These are phyloP conservation scores for Perca fluviatilis DNA, from an alignment of 2,113 vertebrate genomes.

Conservation along the genomic window DNA sequence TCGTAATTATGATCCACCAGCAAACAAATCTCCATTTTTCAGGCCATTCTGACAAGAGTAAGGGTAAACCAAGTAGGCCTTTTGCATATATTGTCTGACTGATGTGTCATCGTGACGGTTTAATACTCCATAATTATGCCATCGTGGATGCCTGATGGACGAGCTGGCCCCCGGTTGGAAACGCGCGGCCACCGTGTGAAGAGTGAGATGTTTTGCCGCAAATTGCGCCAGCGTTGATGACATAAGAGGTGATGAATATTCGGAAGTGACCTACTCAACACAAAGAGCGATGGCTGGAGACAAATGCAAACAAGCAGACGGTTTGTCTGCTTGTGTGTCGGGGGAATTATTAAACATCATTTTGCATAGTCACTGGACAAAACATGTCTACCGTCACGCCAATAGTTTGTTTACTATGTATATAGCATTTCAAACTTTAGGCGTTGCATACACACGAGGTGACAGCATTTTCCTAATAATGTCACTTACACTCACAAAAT, in stretches of 20 bases:
- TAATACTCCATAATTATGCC: slow-evolving; percentile 83
- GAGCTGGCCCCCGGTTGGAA: slow-evolving; percentile 33
- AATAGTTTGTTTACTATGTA: slow-evolving; percentile 68
- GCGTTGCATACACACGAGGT: slow-evolving; percentile 81
- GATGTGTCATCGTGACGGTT: slow-evolving; percentile 79
- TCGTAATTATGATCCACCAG: slow-evolving; percentile 79
- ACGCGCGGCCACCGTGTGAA: slow-evolving; percentile 35
- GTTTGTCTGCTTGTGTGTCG: slow-evolving; percentile 55
- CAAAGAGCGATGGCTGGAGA: slow-evolving; percentile 63
- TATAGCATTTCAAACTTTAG: slow-evolving; percentile 80
- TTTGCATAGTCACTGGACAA: slow-evolving; percentile 69
- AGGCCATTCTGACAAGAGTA: slow-evolving; percentile 69
- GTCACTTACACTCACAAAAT: slow-evolving; percentile 80
- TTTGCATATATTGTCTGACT: slow-evolving; percentile 77
- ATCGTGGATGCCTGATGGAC: slow-evolving; percentile 70
- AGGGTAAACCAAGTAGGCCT: slow-evolving; percentile 71
- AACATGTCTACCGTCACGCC: slow-evolving; percentile 68
- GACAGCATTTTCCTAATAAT: slow-evolving; percentile 82
- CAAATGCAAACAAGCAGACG: slow-evolving; percentile 70
- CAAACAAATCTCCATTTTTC: slow-evolving; percentile 75
- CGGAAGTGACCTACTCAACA: slow-evolving; percentile 65
- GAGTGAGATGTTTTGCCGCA: slow-evolving; percentile 61
- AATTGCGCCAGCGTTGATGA: slow-evolving; percentile 65
- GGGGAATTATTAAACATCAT: slow-evolving; percentile 74
- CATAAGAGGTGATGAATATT: slow-evolving; percentile 77